Percentiles rank a stretch among this genome's conserved stretches.
Conservation (phyloP, 2,797 vertebrate species). For the Lepilemur septentrionalis region DNA sequence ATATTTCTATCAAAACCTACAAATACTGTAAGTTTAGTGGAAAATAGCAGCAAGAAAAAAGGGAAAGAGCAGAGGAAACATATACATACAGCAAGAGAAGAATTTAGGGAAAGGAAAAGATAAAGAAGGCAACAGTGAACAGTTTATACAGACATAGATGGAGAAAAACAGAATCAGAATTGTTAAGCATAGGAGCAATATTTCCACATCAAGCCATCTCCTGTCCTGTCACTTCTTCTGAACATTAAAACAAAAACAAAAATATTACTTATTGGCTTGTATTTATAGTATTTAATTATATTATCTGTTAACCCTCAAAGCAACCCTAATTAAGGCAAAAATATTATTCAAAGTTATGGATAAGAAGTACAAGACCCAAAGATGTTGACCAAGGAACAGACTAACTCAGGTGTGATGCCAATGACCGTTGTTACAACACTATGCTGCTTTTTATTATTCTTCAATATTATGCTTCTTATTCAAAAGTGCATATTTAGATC, state of each 20-base stretch:
- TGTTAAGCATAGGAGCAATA: neutral
- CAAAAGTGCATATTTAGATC: neutral
- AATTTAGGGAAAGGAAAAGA: neutral
- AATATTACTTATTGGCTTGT: neutral
- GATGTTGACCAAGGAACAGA: neutral
- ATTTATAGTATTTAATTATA: neutral
- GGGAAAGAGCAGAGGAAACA: neutral
- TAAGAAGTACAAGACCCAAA: neutral
- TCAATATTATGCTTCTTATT: neutral
- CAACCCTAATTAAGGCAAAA: neutral
- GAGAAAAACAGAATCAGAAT: neutral
- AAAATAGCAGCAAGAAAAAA: neutral
- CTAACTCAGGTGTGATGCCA: neutral
- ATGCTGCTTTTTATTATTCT: neutral
- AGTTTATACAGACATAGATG: neutral
- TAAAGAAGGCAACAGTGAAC: neutral
- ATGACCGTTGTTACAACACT: accelerated
- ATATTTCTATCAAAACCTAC: neutral
- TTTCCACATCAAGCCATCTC: neutral
- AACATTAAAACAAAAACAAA: neutral
- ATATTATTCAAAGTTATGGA: neutral
- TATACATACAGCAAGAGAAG: neutral
- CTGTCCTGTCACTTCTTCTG: neutral
- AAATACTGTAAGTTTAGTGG: neutral
- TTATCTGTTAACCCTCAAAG: neutral